These are phyloP conservation scores for Lomographa bimaculata DNA, from an alignment of 2,888 invertebrate genomes.

Conservation along the genomic window DNA sequence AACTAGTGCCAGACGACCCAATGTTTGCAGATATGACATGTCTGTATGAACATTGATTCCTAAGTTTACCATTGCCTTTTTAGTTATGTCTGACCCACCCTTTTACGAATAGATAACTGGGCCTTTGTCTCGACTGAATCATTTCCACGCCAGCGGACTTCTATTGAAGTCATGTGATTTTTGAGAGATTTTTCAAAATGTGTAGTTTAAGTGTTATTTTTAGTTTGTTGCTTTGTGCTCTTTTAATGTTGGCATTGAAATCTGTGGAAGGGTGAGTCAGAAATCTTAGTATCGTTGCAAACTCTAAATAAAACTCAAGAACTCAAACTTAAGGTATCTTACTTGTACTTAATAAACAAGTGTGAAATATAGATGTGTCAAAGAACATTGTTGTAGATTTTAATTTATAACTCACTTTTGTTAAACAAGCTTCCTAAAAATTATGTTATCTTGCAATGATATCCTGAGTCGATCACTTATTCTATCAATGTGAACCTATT, in stretches of 20 bases:
- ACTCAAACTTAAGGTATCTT: no score
- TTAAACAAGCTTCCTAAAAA: no score
- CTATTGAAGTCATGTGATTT: conserved; percentile 42
- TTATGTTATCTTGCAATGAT: no score
- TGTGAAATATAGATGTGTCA: no score
- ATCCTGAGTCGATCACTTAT: no score
- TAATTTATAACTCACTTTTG: no score
- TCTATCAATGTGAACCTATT: no score
- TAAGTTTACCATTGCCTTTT: conserved; percentile 68
- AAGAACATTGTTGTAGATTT: no score
- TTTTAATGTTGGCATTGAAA: conserved; percentile 57
- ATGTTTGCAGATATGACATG: conserved; percentile 44
- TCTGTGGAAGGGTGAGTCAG: conserved; percentile 68
- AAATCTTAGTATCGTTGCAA: no score
- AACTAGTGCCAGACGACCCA: conserved; percentile 23
- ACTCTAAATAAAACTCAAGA: no score
- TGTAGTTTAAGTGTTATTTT: conserved; percentile 59
- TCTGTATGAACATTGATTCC: conserved; percentile 68
- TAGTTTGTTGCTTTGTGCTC: conserved; percentile 52
- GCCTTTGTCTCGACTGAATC: conserved; percentile 54
- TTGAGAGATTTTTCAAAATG: conserved; percentile 52
- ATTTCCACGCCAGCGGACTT: conserved; percentile 52
- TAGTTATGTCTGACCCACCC: conserved; percentile 64
- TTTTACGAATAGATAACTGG: conserved; percentile 60
- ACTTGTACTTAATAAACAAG: no score